Conservation (phyloP, 92 coral and sea anemone genomes). For the Porites evermanni region DNA sequence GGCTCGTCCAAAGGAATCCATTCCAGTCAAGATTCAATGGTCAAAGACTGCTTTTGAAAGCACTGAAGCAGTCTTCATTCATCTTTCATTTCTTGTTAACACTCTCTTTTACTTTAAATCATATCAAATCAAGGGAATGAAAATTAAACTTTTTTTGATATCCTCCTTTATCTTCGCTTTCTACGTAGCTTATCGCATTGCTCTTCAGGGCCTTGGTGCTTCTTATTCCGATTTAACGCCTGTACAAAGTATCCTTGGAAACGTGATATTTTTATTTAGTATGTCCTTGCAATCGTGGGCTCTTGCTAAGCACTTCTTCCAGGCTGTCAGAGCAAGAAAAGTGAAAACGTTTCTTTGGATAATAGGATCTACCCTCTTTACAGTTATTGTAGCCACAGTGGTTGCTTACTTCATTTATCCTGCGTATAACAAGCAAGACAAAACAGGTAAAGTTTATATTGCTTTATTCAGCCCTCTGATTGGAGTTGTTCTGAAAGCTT, state of each 20-base stretch:
- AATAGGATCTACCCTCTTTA: background rate
- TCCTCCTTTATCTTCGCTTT: background rate
- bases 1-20: background rate
- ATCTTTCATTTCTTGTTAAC: background rate
- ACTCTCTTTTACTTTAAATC: background rate
- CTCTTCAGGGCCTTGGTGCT: constrained; percentile 4
- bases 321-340: background rate
- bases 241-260: background rate
- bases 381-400: background rate
- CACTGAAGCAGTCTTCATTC: background rate
- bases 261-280: background rate
- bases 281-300: background rate
- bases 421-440: background rate
- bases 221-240: background rate
- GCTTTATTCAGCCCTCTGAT: background rate
- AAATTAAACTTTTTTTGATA: background rate
- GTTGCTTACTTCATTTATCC: background rate
- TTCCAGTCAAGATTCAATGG: constrained; percentile 21
- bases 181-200: background rate
- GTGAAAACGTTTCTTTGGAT: background rate
- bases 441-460: background rate
- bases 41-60: background rate
- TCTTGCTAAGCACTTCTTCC: background rate
- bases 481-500: background rate
- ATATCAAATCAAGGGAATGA: constrained; percentile 7